Evolutionary conservation across 2,888 invertebrate genomes (phyloP).

Genomic region (Podotricha telesiphe): DNA sequence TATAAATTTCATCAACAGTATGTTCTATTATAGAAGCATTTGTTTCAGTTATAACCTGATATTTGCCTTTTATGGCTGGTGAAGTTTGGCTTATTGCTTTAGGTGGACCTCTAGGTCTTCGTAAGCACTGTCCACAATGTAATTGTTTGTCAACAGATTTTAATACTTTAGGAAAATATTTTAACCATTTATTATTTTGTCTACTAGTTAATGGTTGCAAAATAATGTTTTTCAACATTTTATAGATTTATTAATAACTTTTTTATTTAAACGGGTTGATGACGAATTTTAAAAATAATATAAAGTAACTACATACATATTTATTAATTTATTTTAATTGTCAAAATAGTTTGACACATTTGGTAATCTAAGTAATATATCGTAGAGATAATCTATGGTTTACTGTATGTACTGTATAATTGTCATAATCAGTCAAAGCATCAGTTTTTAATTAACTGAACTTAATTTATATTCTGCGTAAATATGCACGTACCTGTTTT

Average conservation of each 20-base stretch:
- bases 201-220: constrained; percentile 15
- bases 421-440: background rate
- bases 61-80: constrained; percentile 83
- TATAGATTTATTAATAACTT: background rate
- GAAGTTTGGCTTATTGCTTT: constrained; percentile 65
- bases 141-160: constrained; percentile 54
- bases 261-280: background rate
- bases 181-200: constrained; percentile 18
- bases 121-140: constrained; percentile 65
- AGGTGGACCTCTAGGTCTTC: constrained; percentile 66
- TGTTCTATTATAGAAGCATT: constrained; percentile 88
- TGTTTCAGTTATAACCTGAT: constrained; percentile 87
- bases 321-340: background rate
- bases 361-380: too few species aligned
- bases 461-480: background rate
- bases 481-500: background rate
- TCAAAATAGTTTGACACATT: background rate
- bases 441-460: background rate
- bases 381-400: too few species aligned
- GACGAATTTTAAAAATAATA: background rate
- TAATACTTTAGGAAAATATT: constrained; percentile 16
- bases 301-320: background rate
- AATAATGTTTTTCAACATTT: constrained; percentile 34
- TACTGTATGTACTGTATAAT: background rate
- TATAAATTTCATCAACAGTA: constrained; percentile 86